A percentile compares a stretch with the other conserved stretches of the same genome.
phyloP scores from a whole-genome alignment of 2,113 vertebrate genomes.

The Thalassarche chlororhynchos region DNA sequence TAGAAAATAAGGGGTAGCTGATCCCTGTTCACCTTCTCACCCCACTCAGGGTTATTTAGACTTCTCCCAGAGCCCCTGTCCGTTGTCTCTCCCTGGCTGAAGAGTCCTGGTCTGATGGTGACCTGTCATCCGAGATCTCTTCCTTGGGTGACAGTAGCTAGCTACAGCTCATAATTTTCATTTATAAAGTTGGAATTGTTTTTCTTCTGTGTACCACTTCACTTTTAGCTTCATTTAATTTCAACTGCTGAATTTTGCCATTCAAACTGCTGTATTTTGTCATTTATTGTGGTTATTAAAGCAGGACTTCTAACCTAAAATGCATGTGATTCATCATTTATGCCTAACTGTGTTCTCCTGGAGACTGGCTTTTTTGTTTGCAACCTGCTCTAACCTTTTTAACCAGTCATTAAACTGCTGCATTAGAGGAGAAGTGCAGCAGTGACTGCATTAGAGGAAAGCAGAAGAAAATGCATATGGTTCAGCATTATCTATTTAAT shows the following conservation, averaged over 20 bases:
- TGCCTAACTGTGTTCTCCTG: background rate
- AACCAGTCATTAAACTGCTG: background rate
- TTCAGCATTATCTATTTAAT: background rate
- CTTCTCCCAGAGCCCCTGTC: background rate
- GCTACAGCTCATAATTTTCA: background rate
- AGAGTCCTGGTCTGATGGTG: background rate
- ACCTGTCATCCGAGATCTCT: background rate
- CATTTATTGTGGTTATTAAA: background rate
- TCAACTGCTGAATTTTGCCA: background rate
- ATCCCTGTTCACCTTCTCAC: background rate
- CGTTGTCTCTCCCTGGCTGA: background rate
- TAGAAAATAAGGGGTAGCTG: background rate
- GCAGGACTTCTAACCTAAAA: background rate
- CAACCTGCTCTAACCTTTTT: background rate
- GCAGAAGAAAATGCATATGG: background rate
- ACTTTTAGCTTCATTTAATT: background rate
- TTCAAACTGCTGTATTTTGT: background rate
- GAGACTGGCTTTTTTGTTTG: background rate
- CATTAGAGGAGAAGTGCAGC: background rate
- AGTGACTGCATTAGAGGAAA: background rate
- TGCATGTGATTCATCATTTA: background rate
- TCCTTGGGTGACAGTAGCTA: background rate
- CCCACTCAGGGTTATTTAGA: background rate
- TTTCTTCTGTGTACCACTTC: background rate
- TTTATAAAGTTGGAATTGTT: background rate